Evolutionary conservation across 2,888 invertebrate genomes (phyloP), one percentile per base, ranked within the genome.

Genomic region (Lissonota sp.): DNA sequence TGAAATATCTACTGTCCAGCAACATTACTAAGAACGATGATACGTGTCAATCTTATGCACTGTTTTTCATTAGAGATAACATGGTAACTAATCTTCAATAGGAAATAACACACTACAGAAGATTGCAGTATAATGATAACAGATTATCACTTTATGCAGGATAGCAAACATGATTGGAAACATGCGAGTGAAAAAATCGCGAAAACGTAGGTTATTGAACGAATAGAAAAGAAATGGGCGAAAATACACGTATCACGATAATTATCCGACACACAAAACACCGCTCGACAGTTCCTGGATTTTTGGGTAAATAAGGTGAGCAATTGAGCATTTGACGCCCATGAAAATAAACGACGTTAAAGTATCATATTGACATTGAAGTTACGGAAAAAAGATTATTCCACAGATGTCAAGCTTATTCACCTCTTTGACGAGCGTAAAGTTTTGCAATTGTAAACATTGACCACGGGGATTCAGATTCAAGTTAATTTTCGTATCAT

Each of bases 401-500:
- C 12, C 26, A 4, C 7, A 44, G 14, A 60, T n/a, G 10, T n/a
- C 16, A 46, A 14, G 53, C 40, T 12, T 49, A 10, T 57, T 90
- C 87, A 90, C 90, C 90, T 88, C 83, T 49, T 79, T 70, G 80
- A 78, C 70, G 77, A 77, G 79, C 84, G 72, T 83, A 87, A 81
- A 84, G 76, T 72, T 80, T 80, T 87, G 75, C 80, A 81, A 84
- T 86, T 70, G 86, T 87, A 87, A 88, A 88, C 90, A 90, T 88
- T 87, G 85, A 85, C 79, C 84, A 88, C 85, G 83, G 85, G 84
- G 87, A 84, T 84, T 75, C 71, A 74, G 79, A 84, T 83, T 85
- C 80, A 84, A 87, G 83, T 85, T 80, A 85, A 86, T 86, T 88
- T 81, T 82, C 83, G 85, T 84, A 84, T 87, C 90, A 89, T 90